Base-by-base conservation (phyloP, 2,888 invertebrate species). In the Drosophila cracens region DNA sequence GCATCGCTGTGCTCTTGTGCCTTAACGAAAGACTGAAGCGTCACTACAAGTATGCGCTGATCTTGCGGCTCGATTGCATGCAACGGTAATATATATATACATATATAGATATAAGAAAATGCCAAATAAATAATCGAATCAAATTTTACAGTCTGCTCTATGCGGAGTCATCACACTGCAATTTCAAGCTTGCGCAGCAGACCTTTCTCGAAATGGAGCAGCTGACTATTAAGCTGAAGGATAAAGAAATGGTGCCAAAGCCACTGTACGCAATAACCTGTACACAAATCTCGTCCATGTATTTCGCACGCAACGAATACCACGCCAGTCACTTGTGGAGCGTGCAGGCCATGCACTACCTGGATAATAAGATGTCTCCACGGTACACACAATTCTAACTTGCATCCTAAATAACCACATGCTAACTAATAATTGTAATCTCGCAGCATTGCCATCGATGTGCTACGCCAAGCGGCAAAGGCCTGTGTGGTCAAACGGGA, bases 401-500 rank as follows among this genome's bases (percentile, higher is more conserved):
- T 16, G 8, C 25, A 13, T 36, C 11, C 6, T 27, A 36, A 34
- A 25, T 10, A 54, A 25, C 7, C 34, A 54, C 27, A 18, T 25
- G 18, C 4, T 36, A 18, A 54, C 36, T 36, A 13, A 27, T 36
- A 34, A 10, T 34, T 34, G 34, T 34, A 18, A 54, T 53, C 36
- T 36, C 21, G 4, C 61, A 96, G 96, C 92, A 94, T 96, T 71
- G 94, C 95, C 40, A 95, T 98, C 62, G 97, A 98, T 92, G 97
- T 97, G 62, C 93, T 98, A 46, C 95, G 98, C 56, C 97, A 97
- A 91, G 96, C 97, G 84, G 96, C 97, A 73, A 98, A 97, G 93
- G 96, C 97, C 25, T 98, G 98, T 94, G 97, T 98, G 51, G 96
- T 98, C 53, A 98, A 98, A 94, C 95, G 98, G 48, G 96, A 96